Conservation (phyloP, 2,797 vertebrate genomes). For the Rhinogobio ventralis region DNA sequence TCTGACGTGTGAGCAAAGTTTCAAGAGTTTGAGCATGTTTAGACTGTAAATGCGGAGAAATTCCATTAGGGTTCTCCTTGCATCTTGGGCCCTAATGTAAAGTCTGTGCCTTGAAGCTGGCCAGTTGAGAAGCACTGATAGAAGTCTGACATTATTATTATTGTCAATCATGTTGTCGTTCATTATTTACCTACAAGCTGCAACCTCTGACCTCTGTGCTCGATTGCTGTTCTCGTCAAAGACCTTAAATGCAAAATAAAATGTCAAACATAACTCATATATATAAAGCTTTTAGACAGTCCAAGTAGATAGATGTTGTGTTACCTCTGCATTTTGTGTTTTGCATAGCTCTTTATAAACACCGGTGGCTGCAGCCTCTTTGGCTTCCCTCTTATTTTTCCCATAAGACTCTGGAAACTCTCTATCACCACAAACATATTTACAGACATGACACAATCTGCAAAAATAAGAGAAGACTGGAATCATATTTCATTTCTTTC, state of each 20-base stretch:
- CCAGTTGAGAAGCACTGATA: background rate
- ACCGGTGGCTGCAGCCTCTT: constrained; percentile 72
- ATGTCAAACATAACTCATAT: background rate
- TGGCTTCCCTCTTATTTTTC: constrained; percentile 71
- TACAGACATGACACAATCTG: constrained; percentile 54
- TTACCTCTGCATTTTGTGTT: constrained; percentile 60
- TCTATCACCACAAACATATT: constrained; percentile 64
- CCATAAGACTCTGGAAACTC: constrained; percentile 66
- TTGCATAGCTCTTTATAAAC: constrained; percentile 61
- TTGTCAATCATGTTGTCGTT: background rate
- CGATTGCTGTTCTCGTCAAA: constrained; percentile 37
- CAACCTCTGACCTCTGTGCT: constrained; percentile 13
- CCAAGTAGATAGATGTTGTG: background rate
- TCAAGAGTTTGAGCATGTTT: too few relatives aligned
- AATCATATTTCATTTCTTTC: constrained; percentile 3
- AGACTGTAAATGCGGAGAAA: too few relatives aligned
- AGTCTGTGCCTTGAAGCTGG: too few relatives aligned
- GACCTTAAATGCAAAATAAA: constrained; percentile 59
- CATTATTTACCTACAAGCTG: constrained; percentile 53
- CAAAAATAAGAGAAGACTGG: background rate
- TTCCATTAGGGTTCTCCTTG: too few relatives aligned
- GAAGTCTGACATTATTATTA: background rate
- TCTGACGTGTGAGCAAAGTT: too few relatives aligned
- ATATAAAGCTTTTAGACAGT: background rate
- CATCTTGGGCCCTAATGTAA: too few relatives aligned